Evolutionary conservation across 2,888 invertebrate genomes (phyloP).

Genomic region (Nemotelus pantherinus): DNA sequence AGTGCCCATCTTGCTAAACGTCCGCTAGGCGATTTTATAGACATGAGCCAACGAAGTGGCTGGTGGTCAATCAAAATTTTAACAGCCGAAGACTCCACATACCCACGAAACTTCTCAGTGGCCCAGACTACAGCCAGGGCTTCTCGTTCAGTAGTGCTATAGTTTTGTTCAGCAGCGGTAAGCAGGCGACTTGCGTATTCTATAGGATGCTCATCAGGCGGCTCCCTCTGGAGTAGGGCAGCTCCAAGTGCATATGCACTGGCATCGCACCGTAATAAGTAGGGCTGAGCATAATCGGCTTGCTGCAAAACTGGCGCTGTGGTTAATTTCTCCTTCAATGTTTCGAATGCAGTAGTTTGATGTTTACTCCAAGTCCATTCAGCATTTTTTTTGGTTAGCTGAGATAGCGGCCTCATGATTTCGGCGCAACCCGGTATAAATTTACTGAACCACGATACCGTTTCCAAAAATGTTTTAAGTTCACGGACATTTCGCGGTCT

Average conservation of each 20-base stretch:
- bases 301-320: neutral
- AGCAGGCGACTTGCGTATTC: neutral
- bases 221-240: constrained; percentile 1
- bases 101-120: neutral
- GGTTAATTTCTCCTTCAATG: neutral
- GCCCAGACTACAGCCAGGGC: neutral
- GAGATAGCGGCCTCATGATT: neutral
- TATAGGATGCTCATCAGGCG: neutral
- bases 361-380: neutral
- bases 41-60: constrained; percentile 64
- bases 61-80: constrained; percentile 49
- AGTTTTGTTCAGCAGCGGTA: neutral
- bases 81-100: neutral
- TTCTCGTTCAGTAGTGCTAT: neutral
- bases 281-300: neutral
- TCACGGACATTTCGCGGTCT: neutral
- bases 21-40: constrained; percentile 61
- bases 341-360: neutral
- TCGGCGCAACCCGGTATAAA: neutral
- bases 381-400: neutral
- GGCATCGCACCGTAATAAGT: neutral
- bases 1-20: constrained; percentile 64
- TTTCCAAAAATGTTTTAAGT: neutral
- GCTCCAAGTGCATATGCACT: neutral
- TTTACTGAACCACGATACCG: neutral